Base-by-base conservation (phyloP, 2,888 invertebrate genomes). In the Theretra japonica region DNA sequence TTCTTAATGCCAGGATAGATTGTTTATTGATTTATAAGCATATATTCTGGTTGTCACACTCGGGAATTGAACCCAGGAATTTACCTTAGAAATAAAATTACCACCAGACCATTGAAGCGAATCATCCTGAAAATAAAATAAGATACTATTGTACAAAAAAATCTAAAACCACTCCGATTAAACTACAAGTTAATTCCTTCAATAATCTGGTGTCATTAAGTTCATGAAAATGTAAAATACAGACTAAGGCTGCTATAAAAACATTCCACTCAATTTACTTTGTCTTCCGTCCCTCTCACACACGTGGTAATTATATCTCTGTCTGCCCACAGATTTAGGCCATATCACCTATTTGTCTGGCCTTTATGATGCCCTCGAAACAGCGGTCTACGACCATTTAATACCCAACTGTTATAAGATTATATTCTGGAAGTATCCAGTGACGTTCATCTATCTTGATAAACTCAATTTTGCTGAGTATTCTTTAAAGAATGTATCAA, bases 311-410 rank as follows among this genome's bases (percentile, higher is more conserved):
- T 21, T 15, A 62, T 21, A 33, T 19, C n/a, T 28, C 30, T 1
- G 19, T 60, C 33, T n/a, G 4, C 6, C 17, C 23, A 65, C 23
- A 23, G 11, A 65, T 65, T 65, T 65, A 65, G 65, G 65, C 65
- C 65, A 23, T 48, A 65, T 65, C 23, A 65, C 48, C 65, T 65
- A 65, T 65, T 65, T 65, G 65, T 65, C 65, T 65, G 23, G 65
- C 65, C 65, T 65, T 65, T 65, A 65, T 48, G 65, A 65, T 48
- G 48, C 65, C 23, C 65, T 65, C 65, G 23, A 48, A 62, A 65
- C 48, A 41, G 65, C 48, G 65, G 65, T 65, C 48, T 65, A 23
- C 1, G 65, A 41, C 21, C 23, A 48, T 65, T 23, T 65, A 41
- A 65, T 48, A 17, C 41, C 15, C 23, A 58, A 11, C 4, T 53